Percentiles rank a stretch among this genome's conserved stretches.
These are phyloP conservation scores for Lasiommata megera DNA, from an alignment of 2,888 invertebrate genomes.

Conservation along the genomic window DNA sequence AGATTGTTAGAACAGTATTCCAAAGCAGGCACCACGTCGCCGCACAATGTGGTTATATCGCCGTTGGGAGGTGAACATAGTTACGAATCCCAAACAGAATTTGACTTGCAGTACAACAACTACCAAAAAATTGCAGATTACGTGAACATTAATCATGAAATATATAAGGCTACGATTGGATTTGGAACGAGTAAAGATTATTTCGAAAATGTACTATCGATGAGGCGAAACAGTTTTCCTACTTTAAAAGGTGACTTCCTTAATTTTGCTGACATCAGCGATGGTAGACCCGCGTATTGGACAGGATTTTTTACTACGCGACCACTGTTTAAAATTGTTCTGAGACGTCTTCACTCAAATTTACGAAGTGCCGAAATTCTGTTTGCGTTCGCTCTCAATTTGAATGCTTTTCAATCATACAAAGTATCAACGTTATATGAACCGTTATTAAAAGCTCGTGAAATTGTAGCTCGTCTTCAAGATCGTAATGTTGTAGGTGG, in stretches of 20 bases:
- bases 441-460: slow-evolving; percentile 81
- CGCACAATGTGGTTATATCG: slow-evolving; percentile 94
- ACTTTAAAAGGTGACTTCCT: slow-evolving; percentile 95
- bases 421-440: slow-evolving; percentile 75
- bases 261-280: slow-evolving; percentile 94
- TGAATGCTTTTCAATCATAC: slow-evolving; percentile 79
- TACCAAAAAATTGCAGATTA: slow-evolving; percentile 93
- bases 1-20: slow-evolving; percentile 93
- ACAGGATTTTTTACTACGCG: slow-evolving; percentile 96
- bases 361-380: slow-evolving; percentile 91
- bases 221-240: slow-evolving; percentile 82
- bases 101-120: slow-evolving; percentile 96
- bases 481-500: slow-evolving; percentile 99
- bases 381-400: slow-evolving; percentile 89
- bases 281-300: slow-evolving; percentile 96
- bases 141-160: slow-evolving; percentile 88
- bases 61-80: slow-evolving; percentile 96
- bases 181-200: slow-evolving; percentile 96
- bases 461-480: slow-evolving; percentile 92
- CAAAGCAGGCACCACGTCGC: slow-evolving; percentile 91
- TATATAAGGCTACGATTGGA: slow-evolving; percentile 86
- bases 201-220: slow-evolving; percentile 85
- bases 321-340: slow-evolving; percentile 90
- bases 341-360: slow-evolving; percentile 90
- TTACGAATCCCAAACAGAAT: slow-evolving; percentile 92